These are phyloP conservation scores for Peromyscus nudipes DNA, from an alignment of 2,797 vertebrate species.

Conservation along the genomic window DNA sequence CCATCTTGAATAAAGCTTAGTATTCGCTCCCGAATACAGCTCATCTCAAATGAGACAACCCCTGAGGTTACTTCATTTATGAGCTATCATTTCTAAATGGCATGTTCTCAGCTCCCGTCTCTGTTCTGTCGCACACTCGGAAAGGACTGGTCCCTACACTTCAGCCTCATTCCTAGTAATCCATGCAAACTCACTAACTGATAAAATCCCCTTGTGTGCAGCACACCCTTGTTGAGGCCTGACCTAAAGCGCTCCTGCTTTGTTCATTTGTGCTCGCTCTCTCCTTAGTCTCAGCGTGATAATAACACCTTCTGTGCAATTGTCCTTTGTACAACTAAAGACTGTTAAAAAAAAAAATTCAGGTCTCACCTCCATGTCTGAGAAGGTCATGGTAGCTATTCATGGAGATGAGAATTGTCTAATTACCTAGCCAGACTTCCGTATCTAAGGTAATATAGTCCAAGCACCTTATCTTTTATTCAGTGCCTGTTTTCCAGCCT, in stretches of 20 bases:
- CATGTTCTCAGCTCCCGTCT: not conserved
- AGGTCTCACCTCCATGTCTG: conserved; percentile 82
- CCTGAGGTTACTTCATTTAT: conserved; percentile 44
- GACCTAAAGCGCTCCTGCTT: conserved; percentile 66
- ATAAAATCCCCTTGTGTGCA: not conserved
- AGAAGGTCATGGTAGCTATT: conserved; percentile 73
- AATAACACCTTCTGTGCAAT: conserved; percentile 75
- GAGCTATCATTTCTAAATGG: not conserved
- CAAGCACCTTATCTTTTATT: conserved; percentile 75
- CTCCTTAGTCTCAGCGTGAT: conserved; percentile 74
- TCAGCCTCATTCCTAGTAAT: conserved; percentile 56
- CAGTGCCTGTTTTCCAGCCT: conserved; percentile 80
- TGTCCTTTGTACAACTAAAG: conserved; percentile 80
- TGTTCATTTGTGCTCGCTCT: conserved; percentile 67
- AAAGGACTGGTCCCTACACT: not conserved
- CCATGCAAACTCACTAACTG: conserved; percentile 22
- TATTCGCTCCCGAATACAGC: not conserved
- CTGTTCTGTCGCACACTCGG: not conserved
- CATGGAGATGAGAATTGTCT: conserved; percentile 76
- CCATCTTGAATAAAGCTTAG: conserved; percentile 35
- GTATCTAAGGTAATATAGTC: conserved; percentile 70
- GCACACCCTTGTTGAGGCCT: conserved; percentile 63
- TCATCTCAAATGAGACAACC: not conserved
- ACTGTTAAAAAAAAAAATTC: conserved; percentile 82
- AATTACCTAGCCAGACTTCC: conserved; percentile 75